These are phyloP conservation scores for Coregonus sp. DNA, from an alignment of 2,797 vertebrate genomes.

Conservation along the genomic window DNA sequence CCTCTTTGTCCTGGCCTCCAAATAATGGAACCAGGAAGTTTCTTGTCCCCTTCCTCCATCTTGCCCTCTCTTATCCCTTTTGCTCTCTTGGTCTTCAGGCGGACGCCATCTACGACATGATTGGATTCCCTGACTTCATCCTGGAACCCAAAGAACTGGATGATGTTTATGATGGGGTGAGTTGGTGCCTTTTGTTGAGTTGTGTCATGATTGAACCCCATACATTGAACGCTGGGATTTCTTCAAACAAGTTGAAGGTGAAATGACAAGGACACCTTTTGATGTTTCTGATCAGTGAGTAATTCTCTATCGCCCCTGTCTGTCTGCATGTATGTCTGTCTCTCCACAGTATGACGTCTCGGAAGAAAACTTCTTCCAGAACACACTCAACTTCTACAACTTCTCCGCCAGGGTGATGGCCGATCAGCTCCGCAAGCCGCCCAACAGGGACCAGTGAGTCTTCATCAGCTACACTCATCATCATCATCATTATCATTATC, in stretches of 20 bases:
- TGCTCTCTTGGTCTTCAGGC: conserved; percentile 73
- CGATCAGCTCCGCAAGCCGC: conserved; percentile 93
- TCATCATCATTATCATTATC: background rate
- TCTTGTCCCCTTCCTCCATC: background rate
- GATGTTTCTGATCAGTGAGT: no score
- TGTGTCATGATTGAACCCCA: background rate
- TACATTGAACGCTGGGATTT: no score
- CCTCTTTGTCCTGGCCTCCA: background rate
- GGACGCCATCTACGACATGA: conserved; percentile 97
- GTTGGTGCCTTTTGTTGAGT: conserved; percentile 1
- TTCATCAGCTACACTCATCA: conserved; percentile 6
- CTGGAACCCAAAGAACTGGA: conserved; percentile 93
- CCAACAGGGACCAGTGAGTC: conserved; percentile 94
- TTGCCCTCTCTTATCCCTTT: conserved; percentile 3
- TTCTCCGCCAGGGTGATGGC: conserved; percentile 96
- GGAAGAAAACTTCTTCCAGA: conserved; percentile 96
- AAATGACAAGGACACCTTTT: no score
- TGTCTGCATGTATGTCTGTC: background rate
- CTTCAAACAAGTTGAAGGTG: no score
- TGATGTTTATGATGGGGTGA: conserved; percentile 94
- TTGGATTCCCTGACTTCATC: conserved; percentile 97
- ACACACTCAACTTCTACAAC: conserved; percentile 97
- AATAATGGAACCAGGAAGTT: background rate
- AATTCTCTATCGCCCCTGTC: no score
- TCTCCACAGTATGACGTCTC: conserved; percentile 88